Percentiles rank a stretch among this genome's conserved stretches.
Evolutionary conservation across 2,797 vertebrate genomes (phyloP).

Genomic region (Schizothorax lantsangensis): DNA sequence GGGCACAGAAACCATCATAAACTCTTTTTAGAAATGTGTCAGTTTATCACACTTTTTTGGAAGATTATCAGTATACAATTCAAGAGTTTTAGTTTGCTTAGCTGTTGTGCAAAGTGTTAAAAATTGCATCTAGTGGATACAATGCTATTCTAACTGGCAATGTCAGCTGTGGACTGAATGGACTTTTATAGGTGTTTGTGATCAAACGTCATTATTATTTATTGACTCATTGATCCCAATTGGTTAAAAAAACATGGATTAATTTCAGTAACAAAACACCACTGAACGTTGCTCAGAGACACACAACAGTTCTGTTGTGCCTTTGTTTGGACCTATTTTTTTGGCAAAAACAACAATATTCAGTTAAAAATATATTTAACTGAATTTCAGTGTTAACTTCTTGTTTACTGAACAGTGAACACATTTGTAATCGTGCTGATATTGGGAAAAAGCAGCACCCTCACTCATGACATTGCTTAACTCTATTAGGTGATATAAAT

Average conservation of each 20-base stretch:
- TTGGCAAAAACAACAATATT: background rate
- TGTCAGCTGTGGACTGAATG: background rate
- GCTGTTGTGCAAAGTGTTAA: background rate
- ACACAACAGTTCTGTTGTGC: background rate
- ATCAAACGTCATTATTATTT: background rate
- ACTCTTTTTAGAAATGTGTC: background rate
- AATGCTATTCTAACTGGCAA: background rate
- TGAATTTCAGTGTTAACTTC: background rate
- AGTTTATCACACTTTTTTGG: background rate
- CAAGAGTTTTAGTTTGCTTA: background rate
- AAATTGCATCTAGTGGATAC: background rate
- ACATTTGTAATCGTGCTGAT: background rate
- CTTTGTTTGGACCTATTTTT: background rate
- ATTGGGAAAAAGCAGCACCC: background rate
- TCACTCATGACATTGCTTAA: background rate
- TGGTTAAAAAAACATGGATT: background rate
- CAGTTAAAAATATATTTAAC: background rate
- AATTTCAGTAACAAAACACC: background rate
- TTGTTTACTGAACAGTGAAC: background rate
- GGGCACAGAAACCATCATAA: background rate
- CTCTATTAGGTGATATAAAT: background rate
- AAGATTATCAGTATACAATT: constrained; percentile 3
- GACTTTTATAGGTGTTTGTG: background rate
- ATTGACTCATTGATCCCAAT: background rate
- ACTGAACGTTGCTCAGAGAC: background rate